Evolutionary conservation across 2,888 invertebrate genomes (phyloP), one percentile per base, ranked within the genome.

Genomic region (Ormyrus labotus): DNA sequence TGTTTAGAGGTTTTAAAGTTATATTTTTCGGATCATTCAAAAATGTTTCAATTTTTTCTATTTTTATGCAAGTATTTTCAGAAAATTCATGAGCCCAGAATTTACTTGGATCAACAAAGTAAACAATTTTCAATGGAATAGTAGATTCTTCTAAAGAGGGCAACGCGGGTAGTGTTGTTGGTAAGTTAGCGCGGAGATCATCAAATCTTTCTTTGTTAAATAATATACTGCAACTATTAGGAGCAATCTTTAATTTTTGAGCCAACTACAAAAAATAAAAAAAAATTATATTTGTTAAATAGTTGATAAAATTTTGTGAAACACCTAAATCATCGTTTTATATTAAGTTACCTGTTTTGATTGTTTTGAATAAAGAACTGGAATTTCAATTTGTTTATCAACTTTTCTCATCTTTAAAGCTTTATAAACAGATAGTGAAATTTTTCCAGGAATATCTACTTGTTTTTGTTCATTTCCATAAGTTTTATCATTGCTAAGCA

Each of bases 1-100:
- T 61, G 34, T 74, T 61, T 7, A 84, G 1, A 2, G 82, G 63
- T 86, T 85, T 10, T 89, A 83, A 55, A 1, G 64, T 60, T 6
- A 88, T 55, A 83, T 81, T 75, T 34, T 58, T 0, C 58, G 78
- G 91, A 57, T 6, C 7, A 48, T 79, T 68, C 6, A 83, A 64
- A 11, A 61, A 78, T 0, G 86, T 83, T 0, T 89, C 85, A 77
- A 94, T 92, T 81, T 87, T 88, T 4, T 75, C 83, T 3, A 92
- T 78, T 5, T 87, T 86, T 0, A 86, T 81, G 8, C 85, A 85
- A 0, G 92, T 92, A 0, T 92, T 91, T 0, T 92, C 90, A 80
- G 93, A 93, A 50, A 91, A 90, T 83, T 93, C 91, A 78, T 93
- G 94, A 9, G 92, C 94, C 94, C 94, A 96, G 90, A 96, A 96